Percentiles rank a stretch among this genome's conserved stretches.
Evolutionary conservation across 2,113 vertebrate genomes (phyloP).

Genomic region (Pangasianodon gigas): DNA sequence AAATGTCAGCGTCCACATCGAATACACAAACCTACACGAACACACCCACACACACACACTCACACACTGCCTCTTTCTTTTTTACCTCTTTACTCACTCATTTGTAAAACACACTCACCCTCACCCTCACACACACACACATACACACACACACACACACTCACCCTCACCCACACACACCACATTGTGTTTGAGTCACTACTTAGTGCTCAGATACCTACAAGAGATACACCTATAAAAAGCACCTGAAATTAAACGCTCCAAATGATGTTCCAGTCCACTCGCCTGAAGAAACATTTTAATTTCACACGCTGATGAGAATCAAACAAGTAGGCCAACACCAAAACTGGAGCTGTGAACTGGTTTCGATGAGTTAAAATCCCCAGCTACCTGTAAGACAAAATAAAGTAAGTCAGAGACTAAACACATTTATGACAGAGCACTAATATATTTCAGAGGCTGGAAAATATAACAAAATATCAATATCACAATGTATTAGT

Average conservation of each 20-base stretch:
- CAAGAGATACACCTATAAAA: constrained; percentile 56
- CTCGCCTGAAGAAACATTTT: constrained; percentile 55
- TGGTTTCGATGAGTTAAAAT: constrained; percentile 25
- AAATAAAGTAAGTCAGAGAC: constrained; percentile 6
- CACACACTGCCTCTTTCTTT: neutral
- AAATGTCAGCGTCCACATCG: constrained; percentile 13
- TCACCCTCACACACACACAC: neutral
- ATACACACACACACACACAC: neutral
- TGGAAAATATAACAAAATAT: neutral
- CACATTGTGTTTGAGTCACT: constrained; percentile 48
- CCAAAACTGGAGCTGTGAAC: constrained; percentile 45
- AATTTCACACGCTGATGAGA: constrained; percentile 59
- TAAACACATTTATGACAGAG: neutral
- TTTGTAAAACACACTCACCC: neutral
- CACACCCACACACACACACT: neutral
- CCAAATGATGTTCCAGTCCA: constrained; percentile 61
- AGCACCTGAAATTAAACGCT: constrained; percentile 58
- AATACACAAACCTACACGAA: neutral
- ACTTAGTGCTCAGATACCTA: constrained; percentile 53
- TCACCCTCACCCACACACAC: constrained; percentile 9
- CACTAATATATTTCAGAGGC: neutral
- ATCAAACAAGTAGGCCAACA: constrained; percentile 58
- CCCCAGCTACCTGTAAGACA: neutral
- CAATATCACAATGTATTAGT: neutral
- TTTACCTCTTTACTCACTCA: neutral